Evolutionary conservation across 64 coral and sea anemone genomes (phyloP).

Genomic region (Acropora tenuis): DNA sequence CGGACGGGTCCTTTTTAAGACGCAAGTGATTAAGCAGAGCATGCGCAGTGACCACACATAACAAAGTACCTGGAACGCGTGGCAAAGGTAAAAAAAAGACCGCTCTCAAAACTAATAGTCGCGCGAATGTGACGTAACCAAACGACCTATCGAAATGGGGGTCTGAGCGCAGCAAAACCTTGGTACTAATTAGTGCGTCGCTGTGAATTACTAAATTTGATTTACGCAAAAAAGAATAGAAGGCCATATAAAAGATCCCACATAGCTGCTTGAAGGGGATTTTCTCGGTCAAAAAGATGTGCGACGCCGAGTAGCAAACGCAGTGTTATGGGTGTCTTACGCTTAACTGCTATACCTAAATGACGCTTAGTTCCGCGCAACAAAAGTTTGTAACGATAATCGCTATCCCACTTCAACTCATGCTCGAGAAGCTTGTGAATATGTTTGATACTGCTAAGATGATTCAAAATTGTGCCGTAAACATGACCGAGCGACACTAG

Average conservation of each 20-base stretch:
- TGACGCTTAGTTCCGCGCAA: background rate
- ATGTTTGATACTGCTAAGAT: conserved; percentile 12
- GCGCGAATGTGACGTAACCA: conserved; percentile 1
- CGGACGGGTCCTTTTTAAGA: background rate
- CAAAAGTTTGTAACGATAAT: conserved; percentile 9
- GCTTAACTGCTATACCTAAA: background rate
- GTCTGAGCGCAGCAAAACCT: background rate
- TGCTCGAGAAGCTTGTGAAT: conserved; percentile 3
- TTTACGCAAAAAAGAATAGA: conserved; percentile 38
- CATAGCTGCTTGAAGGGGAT: conserved; percentile 30
- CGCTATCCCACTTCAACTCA: background rate
- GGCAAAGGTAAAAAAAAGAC: conserved; percentile 13
- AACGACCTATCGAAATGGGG: background rate
- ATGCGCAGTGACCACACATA: background rate
- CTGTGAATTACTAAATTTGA: conserved; percentile 21
- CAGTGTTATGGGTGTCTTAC: conserved; percentile 17
- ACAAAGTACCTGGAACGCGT: background rate
- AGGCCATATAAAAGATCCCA: conserved; percentile 23
- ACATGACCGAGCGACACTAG: background rate
- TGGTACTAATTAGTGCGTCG: background rate
- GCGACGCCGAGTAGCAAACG: background rate
- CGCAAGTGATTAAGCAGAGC: background rate
- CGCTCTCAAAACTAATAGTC: conserved; percentile 6
- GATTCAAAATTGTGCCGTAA: conserved; percentile 31
- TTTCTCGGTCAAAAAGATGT: background rate